These are phyloP conservation scores for Ictalurus punctatus DNA, from an alignment of 2,113 vertebrate genomes.

Conservation along the genomic window DNA sequence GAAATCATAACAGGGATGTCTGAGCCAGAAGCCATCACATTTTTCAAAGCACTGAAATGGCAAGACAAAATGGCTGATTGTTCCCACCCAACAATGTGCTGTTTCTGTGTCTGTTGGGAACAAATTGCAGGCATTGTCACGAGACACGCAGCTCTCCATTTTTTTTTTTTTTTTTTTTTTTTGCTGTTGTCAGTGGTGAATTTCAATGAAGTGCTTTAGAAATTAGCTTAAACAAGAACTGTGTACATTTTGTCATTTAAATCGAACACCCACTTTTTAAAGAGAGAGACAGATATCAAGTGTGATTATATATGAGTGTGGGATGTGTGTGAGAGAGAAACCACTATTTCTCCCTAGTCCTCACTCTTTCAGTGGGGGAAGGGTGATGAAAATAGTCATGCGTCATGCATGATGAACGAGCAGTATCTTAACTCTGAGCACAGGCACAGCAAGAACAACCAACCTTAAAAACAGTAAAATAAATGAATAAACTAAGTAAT, in stretches of 20 bases:
- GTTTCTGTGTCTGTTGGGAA: slow-evolving; percentile 20
- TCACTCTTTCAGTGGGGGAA: slow-evolving; percentile 18
- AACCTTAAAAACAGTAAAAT: not conserved
- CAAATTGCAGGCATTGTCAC: slow-evolving; percentile 26
- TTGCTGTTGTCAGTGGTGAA: not conserved
- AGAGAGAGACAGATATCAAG: not conserved
- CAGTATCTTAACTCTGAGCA: not conserved
- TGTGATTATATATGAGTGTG: not conserved
- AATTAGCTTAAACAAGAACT: not conserved
- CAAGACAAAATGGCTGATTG: slow-evolving; percentile 43
- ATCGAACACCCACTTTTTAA: not conserved
- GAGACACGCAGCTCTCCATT: not conserved
- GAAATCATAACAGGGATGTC: slow-evolving; percentile 15
- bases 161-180: not conserved
- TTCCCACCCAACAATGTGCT: slow-evolving; percentile 41
- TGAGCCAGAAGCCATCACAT: slow-evolving; percentile 18
- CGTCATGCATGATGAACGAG: not conserved
- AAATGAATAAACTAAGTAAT: not conserved
- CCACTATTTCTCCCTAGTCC: not conserved
- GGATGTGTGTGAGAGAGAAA: not conserved
- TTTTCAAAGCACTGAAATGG: not conserved
- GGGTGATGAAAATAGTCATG: not conserved
- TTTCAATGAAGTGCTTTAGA: not conserved
- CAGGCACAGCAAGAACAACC: not conserved
- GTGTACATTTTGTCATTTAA: not conserved